Evolutionary conservation across 2,113 vertebrate species (phyloP), one percentile per base, ranked within the genome.

Genomic region (Apaloderma vittatum): DNA sequence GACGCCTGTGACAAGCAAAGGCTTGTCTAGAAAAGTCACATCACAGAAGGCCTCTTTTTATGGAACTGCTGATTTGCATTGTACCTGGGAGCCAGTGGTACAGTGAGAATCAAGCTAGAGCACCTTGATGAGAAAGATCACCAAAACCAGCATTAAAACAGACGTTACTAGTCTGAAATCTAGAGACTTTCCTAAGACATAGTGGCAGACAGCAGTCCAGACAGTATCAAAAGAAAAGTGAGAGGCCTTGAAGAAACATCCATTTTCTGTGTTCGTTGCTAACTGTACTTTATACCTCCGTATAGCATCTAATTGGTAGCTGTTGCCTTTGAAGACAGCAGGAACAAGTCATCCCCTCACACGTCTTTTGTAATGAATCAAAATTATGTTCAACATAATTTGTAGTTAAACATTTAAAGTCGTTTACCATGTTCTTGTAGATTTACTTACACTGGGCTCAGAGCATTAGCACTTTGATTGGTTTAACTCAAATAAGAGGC

Each of bases 271-370:
- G 30, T 62, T 94, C 5, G 1, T 15, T 59, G 48, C 32, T 20
- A 29, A 49, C 27, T 71, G 2, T 29, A 11, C 27, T 73, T 76
- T 57, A 26, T 70, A 43, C 6, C 9, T 73, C n/a, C 58, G 4
- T 36, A 14, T 3, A 65, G 8, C 2, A 1, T 63, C 68, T 63
- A 1, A 3, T 48, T 63, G 3, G 2, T 12, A 91, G 19, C 7
- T 70, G 6, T 24, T 80, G 22, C 12, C 23, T 92, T 65, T 59
- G n/a, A 48, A 74, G 15, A 7, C 6, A 65, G 17, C 18, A 75
- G 14, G 51, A 21, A 74, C 12, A 4, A 67, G 9, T 30, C n/a
- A 57, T 6, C 15, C 65, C 8, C 23, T 65, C 5, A 34, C 24
- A 29, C 17, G 48, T 26, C 10, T 78, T 81, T 75, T 75, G 3